phyloP scores from a whole-genome alignment of 2,797 vertebrate genomes.

The Neosilurus mollespiculum region DNA sequence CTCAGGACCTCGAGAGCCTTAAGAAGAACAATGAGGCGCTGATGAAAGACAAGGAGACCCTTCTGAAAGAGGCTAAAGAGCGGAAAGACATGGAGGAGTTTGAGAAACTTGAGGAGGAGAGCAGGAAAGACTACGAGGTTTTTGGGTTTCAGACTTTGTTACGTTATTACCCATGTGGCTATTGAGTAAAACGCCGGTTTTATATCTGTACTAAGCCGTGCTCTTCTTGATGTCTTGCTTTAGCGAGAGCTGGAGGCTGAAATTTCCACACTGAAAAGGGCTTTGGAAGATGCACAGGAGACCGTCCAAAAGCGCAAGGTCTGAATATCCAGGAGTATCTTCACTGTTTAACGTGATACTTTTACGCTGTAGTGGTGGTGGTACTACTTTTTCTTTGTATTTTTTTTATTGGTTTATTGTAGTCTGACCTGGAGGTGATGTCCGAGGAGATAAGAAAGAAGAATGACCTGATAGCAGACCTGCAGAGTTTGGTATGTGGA shows the following conservation, averaged over 20 bases:
- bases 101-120: conserved; percentile 78
- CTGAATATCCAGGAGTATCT: conserved; percentile 44
- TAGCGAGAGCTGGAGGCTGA: conserved; percentile 82
- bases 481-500: conserved; percentile 67
- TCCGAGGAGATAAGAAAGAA: conserved; percentile 66
- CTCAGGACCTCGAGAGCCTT: conserved; percentile 47
- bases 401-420: background rate
- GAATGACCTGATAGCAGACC: conserved; percentile 59
- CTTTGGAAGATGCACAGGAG: conserved; percentile 71
- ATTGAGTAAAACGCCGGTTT: background rate
- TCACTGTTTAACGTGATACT: too few species aligned
- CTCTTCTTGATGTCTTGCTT: conserved; percentile 43
- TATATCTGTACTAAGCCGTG: background rate
- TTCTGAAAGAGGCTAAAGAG: conserved; percentile 71
- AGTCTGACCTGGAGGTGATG: conserved; percentile 65
- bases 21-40: conserved; percentile 61
- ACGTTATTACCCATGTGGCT: background rate
- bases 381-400: background rate
- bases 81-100: conserved; percentile 82
- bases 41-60: conserved; percentile 57
- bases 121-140: conserved; percentile 83
- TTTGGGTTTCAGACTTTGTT: conserved; percentile 9
- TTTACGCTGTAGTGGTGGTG: background rate
- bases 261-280: conserved; percentile 76
- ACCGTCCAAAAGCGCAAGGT: conserved; percentile 83